These are phyloP conservation scores for Eupithecia dodoneata DNA, from an alignment of 2,888 invertebrate species.

Conservation along the genomic window DNA sequence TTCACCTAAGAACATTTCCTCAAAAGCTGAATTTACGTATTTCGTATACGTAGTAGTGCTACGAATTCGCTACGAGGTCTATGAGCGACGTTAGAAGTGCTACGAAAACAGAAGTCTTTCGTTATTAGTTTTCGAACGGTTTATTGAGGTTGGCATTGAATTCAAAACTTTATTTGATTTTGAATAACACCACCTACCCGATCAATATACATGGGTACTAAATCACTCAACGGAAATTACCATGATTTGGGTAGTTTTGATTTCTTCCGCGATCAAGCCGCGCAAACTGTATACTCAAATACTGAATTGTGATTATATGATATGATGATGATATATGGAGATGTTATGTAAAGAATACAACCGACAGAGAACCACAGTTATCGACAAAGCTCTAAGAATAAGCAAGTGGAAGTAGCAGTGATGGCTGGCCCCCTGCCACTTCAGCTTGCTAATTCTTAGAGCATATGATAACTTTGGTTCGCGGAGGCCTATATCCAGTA, in stretches of 20 bases:
- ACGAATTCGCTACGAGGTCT: slow-evolving; percentile 17
- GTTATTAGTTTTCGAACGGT: background rate
- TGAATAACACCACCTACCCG: background rate
- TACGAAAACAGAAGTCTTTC: slow-evolving; percentile 15
- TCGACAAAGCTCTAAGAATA: too few relatives aligned
- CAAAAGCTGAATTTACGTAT: background rate
- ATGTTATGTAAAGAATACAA: too few relatives aligned
- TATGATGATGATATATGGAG: too few relatives aligned
- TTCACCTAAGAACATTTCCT: background rate
- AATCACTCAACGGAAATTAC: background rate
- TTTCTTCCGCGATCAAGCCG: background rate
- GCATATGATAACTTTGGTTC: too few relatives aligned
- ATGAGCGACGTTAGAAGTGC: slow-evolving; percentile 19
- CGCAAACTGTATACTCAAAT: background rate
- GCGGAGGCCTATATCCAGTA: too few relatives aligned
- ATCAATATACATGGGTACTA: background rate
- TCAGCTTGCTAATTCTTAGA: too few relatives aligned
- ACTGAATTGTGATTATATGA: too few relatives aligned
- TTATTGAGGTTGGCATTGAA: background rate
- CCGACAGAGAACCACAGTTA: too few relatives aligned
- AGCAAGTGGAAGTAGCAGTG: too few relatives aligned
- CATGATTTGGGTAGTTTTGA: background rate
- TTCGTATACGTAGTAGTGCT: background rate
- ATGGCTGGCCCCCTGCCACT: too few relatives aligned
- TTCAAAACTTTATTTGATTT: background rate